Percentiles rank a stretch among this genome's conserved stretches.
Evolutionary conservation across 1,140 invertebrate species (phyloP).

Genomic region (Diabrotica undecimpunctata): DNA sequence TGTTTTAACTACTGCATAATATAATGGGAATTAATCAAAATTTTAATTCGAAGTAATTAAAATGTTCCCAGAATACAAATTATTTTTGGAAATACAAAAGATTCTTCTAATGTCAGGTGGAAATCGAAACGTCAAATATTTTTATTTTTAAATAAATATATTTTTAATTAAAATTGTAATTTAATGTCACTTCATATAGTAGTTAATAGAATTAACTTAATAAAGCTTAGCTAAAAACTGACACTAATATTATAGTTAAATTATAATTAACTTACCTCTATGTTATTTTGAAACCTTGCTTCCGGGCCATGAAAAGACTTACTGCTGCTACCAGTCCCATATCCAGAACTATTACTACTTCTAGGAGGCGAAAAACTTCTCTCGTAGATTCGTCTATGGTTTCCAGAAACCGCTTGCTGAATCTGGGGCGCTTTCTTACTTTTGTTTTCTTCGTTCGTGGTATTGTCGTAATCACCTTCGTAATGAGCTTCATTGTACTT

Average conservation of each 20-base stretch:
- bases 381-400: slow-evolving; percentile 64
- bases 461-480: slow-evolving; percentile 72
- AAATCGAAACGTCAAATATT: too few species aligned
- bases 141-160: too few species aligned
- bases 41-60: too few species aligned
- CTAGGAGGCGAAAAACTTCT: slow-evolving; percentile 76
- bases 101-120: too few species aligned
- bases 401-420: slow-evolving; percentile 55
- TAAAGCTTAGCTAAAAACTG: slow-evolving; percentile 7
- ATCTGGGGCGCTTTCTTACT: slow-evolving; percentile 44
- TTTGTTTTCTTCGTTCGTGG: slow-evolving; percentile 38
- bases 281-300: slow-evolving; percentile 49
- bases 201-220: background rate
- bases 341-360: slow-evolving; percentile 78
- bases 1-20: too few species aligned
- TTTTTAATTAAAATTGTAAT: too few species aligned
- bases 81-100: too few species aligned
- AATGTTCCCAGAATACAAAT: too few species aligned
- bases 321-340: slow-evolving; percentile 76
- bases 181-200: too few species aligned
- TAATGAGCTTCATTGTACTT: slow-evolving; percentile 60
- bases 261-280: slow-evolving; percentile 37
- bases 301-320: slow-evolving; percentile 58
- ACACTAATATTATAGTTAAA: background rate
- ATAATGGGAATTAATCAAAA: too few species aligned